Conservation (phyloP, 1,140 invertebrate species). For the Lasioglossum baleicum region DNA sequence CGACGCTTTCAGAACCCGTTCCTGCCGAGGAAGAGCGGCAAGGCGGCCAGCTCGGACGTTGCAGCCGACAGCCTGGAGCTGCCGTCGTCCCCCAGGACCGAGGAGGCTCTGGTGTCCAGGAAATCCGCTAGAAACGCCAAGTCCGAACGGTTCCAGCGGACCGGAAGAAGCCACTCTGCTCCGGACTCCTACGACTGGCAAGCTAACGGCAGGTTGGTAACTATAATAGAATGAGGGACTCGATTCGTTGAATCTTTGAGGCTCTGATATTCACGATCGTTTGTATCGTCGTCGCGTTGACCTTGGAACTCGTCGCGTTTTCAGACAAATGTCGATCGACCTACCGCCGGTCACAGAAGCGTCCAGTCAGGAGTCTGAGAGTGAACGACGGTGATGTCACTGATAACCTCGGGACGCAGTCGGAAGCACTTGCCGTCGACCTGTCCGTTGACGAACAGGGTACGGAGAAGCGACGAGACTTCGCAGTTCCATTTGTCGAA, state of each 20-base stretch:
- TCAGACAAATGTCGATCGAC: slow-evolving; percentile 71
- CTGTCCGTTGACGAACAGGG: background rate
- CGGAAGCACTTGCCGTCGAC: background rate
- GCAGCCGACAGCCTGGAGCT: slow-evolving; percentile 53
- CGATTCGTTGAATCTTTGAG: too few species aligned
- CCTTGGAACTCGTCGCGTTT: background rate
- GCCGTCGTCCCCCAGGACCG: slow-evolving; percentile 48
- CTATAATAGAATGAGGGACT: too few species aligned
- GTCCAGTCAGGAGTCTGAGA: slow-evolving; percentile 63
- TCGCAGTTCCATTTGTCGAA: background rate
- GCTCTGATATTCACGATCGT: too few species aligned
- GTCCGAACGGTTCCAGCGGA: slow-evolving; percentile 72
- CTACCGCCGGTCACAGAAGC: slow-evolving; percentile 69
- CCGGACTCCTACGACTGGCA: slow-evolving; percentile 86
- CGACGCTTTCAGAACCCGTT: slow-evolving; percentile 70
- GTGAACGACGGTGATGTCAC: slow-evolving; percentile 66
- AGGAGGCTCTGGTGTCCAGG: slow-evolving; percentile 34
- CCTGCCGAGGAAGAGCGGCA: slow-evolving; percentile 64
- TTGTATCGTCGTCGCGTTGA: too few species aligned
- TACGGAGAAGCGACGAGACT: background rate
- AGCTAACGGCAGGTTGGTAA: slow-evolving; percentile 77
- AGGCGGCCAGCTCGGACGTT: slow-evolving; percentile 48
- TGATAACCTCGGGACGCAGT: background rate
- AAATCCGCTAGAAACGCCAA: slow-evolving; percentile 44
- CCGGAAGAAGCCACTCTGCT: slow-evolving; percentile 87